These are phyloP conservation scores for Watsonalla binaria DNA, from an alignment of 2,888 invertebrate genomes.

Conservation along the genomic window DNA sequence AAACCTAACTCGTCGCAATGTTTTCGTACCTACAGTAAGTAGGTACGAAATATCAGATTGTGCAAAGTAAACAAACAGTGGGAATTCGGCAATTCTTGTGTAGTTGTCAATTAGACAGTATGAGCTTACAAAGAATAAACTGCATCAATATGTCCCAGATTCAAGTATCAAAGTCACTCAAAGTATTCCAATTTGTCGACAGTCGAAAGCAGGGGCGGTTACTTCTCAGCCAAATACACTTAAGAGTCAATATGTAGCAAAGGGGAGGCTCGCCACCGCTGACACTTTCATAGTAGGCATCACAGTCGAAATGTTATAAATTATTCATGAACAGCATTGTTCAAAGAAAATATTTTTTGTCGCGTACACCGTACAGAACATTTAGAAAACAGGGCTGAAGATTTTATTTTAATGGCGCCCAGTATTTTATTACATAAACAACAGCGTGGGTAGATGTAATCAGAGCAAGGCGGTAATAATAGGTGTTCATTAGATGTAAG, in stretches of 20 bases:
- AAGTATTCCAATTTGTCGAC: conserved; percentile 8
- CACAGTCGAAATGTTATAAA: conserved; percentile 26
- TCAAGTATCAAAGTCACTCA: conserved; percentile 11
- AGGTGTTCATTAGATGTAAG: not conserved
- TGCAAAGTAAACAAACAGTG: conserved; percentile 11
- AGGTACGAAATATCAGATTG: conserved; percentile 9
- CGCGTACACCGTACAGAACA: conserved; percentile 12
- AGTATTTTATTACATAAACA: not conserved
- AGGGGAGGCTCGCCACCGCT: conserved; percentile 31
- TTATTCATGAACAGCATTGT: conserved; percentile 40
- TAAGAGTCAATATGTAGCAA: conserved; percentile 8
- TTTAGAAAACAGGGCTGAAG: not conserved
- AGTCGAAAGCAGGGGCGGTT: conserved; percentile 10
- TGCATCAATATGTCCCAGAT: conserved; percentile 7
- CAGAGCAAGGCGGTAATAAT: not conserved
- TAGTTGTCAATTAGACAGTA: not conserved
- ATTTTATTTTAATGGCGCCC: not conserved
- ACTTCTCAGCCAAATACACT: conserved; percentile 10
- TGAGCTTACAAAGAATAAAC: not conserved
- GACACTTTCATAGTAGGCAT: conserved; percentile 31
- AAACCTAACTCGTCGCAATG: conserved; percentile 4
- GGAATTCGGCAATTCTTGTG: not conserved
- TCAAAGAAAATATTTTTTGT: conserved; percentile 34
- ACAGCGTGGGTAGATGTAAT: not conserved
- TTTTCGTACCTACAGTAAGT: not conserved